Evolutionary conservation across 2,113 vertebrate genomes (phyloP).

Genomic region (Hippoglossus stenolepis): DNA sequence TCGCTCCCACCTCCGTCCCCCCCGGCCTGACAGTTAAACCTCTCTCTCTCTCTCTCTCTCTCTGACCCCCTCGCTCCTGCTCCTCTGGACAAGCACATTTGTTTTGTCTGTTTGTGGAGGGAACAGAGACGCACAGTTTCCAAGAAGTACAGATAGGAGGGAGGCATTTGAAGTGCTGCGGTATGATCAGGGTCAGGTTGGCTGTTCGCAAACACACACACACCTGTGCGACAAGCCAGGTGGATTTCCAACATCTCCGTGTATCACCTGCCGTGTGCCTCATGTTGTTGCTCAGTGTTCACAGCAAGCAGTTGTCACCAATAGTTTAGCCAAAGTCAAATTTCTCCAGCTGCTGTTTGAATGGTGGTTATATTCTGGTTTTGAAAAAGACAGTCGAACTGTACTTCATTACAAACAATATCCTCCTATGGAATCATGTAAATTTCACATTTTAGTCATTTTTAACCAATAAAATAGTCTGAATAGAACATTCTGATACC

Average conservation of each 20-base stretch:
- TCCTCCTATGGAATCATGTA: too few relatives aligned
- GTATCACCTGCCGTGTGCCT: background rate
- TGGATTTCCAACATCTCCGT: background rate
- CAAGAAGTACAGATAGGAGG: constrained; percentile 3
- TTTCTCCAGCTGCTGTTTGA: background rate
- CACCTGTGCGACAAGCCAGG: constrained; percentile 14
- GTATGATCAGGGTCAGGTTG: constrained; percentile 2
- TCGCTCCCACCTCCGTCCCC: background rate
- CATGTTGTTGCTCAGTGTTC: constrained; percentile 7
- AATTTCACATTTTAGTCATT: too few relatives aligned
- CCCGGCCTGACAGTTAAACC: background rate
- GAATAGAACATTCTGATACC: too few relatives aligned
- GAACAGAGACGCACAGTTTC: background rate
- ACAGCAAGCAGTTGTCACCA: background rate
- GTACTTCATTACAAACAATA: background rate
- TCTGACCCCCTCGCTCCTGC: constrained; percentile 2
- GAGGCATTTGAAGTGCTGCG: background rate
- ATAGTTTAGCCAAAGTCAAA: background rate
- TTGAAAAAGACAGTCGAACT: background rate
- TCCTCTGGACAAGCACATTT: background rate
- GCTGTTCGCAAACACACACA: constrained; percentile 22
- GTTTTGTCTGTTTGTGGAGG: constrained; percentile 44
- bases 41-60: background rate
- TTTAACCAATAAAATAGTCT: too few relatives aligned
- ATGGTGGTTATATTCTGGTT: background rate